Evolutionary conservation across 2,113 vertebrate genomes (phyloP), one percentile per base, ranked within the genome.

Genomic region (Vombatus ursinus): DNA sequence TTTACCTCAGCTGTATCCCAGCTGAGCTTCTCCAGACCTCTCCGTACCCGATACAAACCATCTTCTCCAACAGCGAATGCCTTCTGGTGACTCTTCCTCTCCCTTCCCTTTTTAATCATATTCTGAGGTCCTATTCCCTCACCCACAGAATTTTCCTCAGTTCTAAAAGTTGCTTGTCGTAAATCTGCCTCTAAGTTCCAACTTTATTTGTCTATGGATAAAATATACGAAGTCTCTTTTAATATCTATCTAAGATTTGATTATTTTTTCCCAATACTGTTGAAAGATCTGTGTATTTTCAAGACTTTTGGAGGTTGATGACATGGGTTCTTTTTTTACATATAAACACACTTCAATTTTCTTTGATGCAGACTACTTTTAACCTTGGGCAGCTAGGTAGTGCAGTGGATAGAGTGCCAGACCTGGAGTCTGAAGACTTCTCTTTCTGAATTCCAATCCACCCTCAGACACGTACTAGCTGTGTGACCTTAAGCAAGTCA

Each of bases 321-420:
- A 89, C 49, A 53, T 95, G 61, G 51, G 92, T 26, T 95, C 37
- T 93, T 94, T 91, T 77, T 68, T 84, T 92, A 90, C 52, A 61
- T 52, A 51, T 92, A 91, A 91, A 90, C 50, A 25, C n/a, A 95
- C 44, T 95, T 96, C 37, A 93, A 24, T 54, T 92, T 96, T 97
- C 14, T 89, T 91, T 93, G 90, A 50, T 53, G 91, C n/a, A 77
- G 53, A 90, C 8, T 47, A 57, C 22, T 96, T 61, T 93, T 96
- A 90, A 26, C 24, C 89, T 95, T 96, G 92, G 47, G 37, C 12
- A 37, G 31, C 31, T 5, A 68, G 12, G 28, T 37, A 11, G 11
- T 37, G 3, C 31, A 68, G 11, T 37, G 28, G 12, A 68, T 37
- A 68, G 61, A 68, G 61, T 54, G 53, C 53, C 25, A 54, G 53